phyloP scores from a whole-genome alignment of 2,888 invertebrate genomes.

The Apodemia mormo region DNA sequence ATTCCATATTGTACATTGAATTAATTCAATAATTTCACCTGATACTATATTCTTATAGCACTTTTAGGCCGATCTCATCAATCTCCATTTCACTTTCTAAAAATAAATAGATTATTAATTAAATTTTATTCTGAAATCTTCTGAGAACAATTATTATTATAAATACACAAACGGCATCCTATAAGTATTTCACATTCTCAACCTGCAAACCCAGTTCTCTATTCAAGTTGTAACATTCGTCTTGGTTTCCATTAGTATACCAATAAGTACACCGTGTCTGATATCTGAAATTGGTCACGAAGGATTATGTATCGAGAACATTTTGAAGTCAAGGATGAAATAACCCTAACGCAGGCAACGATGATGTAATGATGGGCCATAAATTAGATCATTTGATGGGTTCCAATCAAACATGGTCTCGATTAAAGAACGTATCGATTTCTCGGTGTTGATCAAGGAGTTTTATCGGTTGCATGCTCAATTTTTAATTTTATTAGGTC shows the following conservation, averaged over 20 bases:
- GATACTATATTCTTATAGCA: too few relatives aligned
- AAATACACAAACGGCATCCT: too few relatives aligned
- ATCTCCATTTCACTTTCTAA: too few relatives aligned
- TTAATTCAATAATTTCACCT: too few relatives aligned
- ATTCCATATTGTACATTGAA: too few relatives aligned
- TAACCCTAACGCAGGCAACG: conserved; percentile 50
- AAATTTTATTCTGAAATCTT: too few relatives aligned
- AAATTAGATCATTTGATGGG: conserved; percentile 75
- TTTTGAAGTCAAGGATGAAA: conserved; percentile 49
- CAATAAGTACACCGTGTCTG: conserved; percentile 66
- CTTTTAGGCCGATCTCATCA: too few relatives aligned
- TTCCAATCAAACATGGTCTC: conserved; percentile 71
- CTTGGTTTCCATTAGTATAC: conserved; percentile 59
- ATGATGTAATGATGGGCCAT: conserved; percentile 56
- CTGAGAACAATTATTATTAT: too few relatives aligned
- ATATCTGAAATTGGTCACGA: conserved; percentile 62
- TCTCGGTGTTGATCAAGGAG: conserved; percentile 26
- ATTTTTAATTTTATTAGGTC: conserved; percentile 44
- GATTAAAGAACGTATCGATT: conserved; percentile 60
- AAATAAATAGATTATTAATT: too few relatives aligned
- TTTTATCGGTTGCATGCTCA: conserved; percentile 51
- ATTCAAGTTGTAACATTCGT: conserved; percentile 47
- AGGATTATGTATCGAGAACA: conserved; percentile 58
- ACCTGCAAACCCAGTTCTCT: conserved; percentile 46
- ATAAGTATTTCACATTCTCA: conserved; percentile 9